Evolutionary conservation across 2,888 invertebrate genomes (phyloP).

Genomic region (Oscheius sp.): DNA sequence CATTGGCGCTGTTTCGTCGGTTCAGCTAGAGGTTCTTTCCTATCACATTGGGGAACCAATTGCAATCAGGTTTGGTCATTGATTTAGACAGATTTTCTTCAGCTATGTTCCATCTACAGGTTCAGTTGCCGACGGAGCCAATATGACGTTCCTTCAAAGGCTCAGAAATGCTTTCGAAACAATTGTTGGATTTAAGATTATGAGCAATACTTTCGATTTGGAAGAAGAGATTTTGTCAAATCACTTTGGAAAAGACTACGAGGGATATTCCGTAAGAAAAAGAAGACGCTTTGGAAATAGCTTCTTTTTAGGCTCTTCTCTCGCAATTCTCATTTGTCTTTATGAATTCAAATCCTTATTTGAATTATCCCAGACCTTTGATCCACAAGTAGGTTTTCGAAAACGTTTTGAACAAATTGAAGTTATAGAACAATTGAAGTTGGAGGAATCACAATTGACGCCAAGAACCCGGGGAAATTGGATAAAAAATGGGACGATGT

Average conservation of each 20-base stretch:
- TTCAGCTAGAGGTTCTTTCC: conserved; percentile 39
- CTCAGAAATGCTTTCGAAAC: background rate
- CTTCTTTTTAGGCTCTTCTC: background rate
- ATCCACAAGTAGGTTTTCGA: no score
- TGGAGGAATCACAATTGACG: conserved; percentile 18
- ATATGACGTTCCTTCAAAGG: conserved; percentile 20
- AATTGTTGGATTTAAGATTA: background rate
- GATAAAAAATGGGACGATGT: conserved; percentile 12
- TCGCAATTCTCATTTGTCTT: no score
- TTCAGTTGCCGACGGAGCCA: background rate
- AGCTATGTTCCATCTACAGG: conserved; percentile 18
- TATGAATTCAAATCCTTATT: no score
- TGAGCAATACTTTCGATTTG: background rate
- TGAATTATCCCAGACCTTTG: no score
- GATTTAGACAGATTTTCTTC: no score
- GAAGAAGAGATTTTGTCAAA: no score
- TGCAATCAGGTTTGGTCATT: no score
- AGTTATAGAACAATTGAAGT: no score
- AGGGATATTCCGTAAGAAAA: no score
- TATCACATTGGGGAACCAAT: conserved; percentile 34
- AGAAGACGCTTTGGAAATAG: no score
- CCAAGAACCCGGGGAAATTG: background rate
- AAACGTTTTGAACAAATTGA: no score
- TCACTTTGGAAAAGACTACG: conserved; percentile 2
- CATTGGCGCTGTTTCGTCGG: conserved; percentile 35